Base-by-base conservation (phyloP, 2,797 vertebrate genomes). In the Mastacembelus armatus region DNA sequence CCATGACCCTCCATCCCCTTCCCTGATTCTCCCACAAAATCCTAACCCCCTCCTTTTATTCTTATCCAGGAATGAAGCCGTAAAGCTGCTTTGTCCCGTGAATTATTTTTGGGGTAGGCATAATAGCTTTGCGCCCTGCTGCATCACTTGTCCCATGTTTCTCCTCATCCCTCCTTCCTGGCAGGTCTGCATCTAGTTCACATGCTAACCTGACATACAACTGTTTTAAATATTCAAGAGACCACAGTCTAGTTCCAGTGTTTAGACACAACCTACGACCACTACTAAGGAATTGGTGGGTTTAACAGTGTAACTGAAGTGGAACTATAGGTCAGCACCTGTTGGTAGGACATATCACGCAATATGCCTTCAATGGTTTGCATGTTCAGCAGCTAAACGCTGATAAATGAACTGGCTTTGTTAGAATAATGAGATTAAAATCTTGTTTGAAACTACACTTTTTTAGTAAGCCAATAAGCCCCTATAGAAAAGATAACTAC, bases 61-160 rank as follows among this genome's bases (percentile, higher is more conserved):
- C 93, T 91, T 91, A 90, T 93, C 93, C 94, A 91, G 92, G 90
- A 94, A 88, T 91, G 87, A 92, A 90, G 88, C 89, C 74, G 84
- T 32, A 62, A 87, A 92, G 91, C 89, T 81, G 82, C 85, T 90
- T 93, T 76, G 80, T 91, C 87, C 81, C 61, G 76, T 87, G 88
- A 91, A 91, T 90, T 90, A 86, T 90, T 93, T 93, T 90, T 75
- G 10, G 80, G 85, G 88, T 81, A 81, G 85, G 85, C 85, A 86
- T 89, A 88, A 90, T 91, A 78, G 88, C 90, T 89, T 88, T 84
- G 88, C 79, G 86, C 85, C 81, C 78, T 62, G 77, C 79, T 88
- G 80, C 79, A 83, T 88, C 85, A 86, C 74, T 81, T 88, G 81
- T 85, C 72, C 83, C 66, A 40, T 82, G 83, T 86, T 87, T 81